Conservation (phyloP, 2,888 invertebrate species). For the Rhorus exstirpatorius region DNA sequence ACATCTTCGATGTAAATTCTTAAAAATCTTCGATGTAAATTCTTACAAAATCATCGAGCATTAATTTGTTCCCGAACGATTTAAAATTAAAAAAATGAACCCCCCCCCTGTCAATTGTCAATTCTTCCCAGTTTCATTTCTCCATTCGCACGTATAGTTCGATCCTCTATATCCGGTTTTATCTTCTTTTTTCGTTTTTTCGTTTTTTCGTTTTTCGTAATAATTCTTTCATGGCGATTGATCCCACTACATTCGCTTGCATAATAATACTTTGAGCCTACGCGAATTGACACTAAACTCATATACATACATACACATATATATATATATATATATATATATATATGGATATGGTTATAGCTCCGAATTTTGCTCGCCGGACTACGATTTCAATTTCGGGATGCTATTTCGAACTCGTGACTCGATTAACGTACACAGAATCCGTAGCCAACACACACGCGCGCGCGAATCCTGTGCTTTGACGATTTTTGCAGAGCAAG, state of each 20-base stretch:
- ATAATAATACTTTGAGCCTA: background rate
- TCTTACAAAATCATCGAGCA: too few species aligned
- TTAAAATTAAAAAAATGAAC: too few species aligned
- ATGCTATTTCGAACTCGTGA: constrained; percentile 70
- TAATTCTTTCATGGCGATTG: background rate
- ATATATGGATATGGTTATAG: background rate
- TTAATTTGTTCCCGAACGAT: too few species aligned
- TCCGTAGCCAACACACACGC: constrained; percentile 50
- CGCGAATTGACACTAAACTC: background rate
- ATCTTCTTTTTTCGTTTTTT: background rate
- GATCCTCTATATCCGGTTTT: too few species aligned
- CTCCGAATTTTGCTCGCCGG: constrained; percentile 52
- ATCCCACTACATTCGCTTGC: background rate
- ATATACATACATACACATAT: too few species aligned
- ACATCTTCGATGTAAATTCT: too few species aligned
- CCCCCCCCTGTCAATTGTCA: too few species aligned
- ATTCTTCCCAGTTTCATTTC: too few species aligned
- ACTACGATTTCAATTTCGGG: constrained; percentile 69
- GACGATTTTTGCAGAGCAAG: constrained; percentile 41
- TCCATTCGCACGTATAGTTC: too few species aligned
- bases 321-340: background rate
- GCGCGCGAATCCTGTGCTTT: constrained; percentile 51
- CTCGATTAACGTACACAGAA: constrained; percentile 69
- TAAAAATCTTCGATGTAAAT: too few species aligned
- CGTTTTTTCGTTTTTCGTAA: background rate